These are phyloP conservation scores for Clinocottus analis DNA, from an alignment of 2,113 vertebrate genomes.

Conservation along the genomic window DNA sequence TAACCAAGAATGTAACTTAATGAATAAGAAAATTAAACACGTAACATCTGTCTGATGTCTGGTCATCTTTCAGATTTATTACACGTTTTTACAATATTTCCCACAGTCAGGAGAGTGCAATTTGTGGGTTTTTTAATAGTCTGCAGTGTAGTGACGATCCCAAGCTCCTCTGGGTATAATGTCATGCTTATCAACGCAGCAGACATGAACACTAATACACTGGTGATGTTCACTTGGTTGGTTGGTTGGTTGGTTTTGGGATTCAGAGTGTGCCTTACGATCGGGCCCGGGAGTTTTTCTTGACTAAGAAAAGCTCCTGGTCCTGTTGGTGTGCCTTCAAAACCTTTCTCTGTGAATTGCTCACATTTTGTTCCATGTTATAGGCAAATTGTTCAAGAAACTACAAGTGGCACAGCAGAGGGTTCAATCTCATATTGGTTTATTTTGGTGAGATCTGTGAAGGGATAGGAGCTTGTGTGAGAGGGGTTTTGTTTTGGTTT, in stretches of 20 bases:
- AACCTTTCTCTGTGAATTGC: conserved; percentile 42
- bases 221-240: conserved; percentile 68
- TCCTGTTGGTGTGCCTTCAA: conserved; percentile 46
- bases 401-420: conserved; percentile 34
- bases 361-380: conserved; percentile 39
- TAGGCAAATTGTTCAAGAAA: conserved; percentile 37
- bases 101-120: conserved; percentile 2
- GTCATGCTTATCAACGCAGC: conserved; percentile 53
- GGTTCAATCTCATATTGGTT: conserved; percentile 33
- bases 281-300: conserved; percentile 63
- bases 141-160: conserved; percentile 28
- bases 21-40: neutral
- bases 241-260: conserved; percentile 73
- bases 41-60: conserved; percentile 4
- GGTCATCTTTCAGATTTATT: conserved; percentile 8
- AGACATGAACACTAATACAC: conserved; percentile 75
- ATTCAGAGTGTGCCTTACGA: conserved; percentile 60
- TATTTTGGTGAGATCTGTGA: conserved; percentile 52
- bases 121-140: conserved; percentile 40
- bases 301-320: conserved; percentile 65
- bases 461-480: conserved; percentile 61
- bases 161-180: conserved; percentile 59
- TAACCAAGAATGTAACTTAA: conserved; percentile 3
- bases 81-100: conserved; percentile 6
- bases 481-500: conserved; percentile 1